A percentile compares a stretch with the other conserved stretches of the same genome.
Conservation (phyloP, 2,797 vertebrate genomes). For the Tenualosa ilisha region DNA sequence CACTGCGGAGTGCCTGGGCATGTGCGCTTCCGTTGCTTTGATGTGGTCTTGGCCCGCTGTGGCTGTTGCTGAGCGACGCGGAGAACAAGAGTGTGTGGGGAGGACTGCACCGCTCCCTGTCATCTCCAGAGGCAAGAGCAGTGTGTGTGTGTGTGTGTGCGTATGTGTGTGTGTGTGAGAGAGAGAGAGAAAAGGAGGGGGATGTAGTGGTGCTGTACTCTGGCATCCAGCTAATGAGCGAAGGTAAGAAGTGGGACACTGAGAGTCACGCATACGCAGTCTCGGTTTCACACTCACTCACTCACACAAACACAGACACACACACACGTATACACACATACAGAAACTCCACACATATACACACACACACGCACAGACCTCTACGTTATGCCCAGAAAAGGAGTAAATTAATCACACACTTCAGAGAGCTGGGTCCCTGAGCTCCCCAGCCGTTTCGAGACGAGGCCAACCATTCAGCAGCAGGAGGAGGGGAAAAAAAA, state of each 20-base stretch:
- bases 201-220: neutral
- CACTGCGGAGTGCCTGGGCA: neutral
- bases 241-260: conserved; percentile 23
- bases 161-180: neutral
- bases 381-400: conserved; percentile 59
- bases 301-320: neutral
- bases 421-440: conserved; percentile 68
- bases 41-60: neutral
- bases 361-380: neutral
- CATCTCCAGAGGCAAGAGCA: neutral
- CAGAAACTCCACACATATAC: neutral
- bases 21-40: neutral
- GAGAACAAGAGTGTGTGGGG: neutral
- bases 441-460: conserved; percentile 58
- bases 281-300: conserved; percentile 36
- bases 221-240: conserved; percentile 14
- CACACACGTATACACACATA: neutral
- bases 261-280: conserved; percentile 20
- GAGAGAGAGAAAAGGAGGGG: neutral
- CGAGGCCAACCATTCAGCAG: conserved; percentile 33
- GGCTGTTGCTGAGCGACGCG: neutral
- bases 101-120: conserved; percentile 2
- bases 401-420: conserved; percentile 71
- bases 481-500: neutral
- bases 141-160: conserved; percentile 3